phyloP scores from a whole-genome alignment of 2,888 invertebrate species.

The Blastobasis adustella region DNA sequence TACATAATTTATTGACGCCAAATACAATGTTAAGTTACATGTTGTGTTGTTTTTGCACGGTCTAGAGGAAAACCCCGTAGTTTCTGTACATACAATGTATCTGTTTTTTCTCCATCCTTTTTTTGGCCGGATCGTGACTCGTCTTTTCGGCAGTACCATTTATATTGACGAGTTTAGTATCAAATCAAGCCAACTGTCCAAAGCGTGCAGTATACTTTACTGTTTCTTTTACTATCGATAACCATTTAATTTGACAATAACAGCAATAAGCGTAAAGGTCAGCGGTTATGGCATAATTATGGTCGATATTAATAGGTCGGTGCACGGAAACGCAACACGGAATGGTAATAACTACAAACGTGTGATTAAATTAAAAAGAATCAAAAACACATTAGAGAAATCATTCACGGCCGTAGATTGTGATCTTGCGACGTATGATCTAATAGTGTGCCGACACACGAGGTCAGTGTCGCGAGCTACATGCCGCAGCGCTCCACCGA shows the following conservation, averaged over 20 bases:
- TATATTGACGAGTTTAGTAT: too few relatives aligned
- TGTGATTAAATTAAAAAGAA: slow-evolving; percentile 17
- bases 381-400: slow-evolving; percentile 19
- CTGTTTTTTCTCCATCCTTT: not conserved
- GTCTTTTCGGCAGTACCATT: slow-evolving; percentile 3
- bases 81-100: too few relatives aligned
- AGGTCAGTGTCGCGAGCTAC: slow-evolving; percentile 29
- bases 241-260: slow-evolving; percentile 11
- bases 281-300: slow-evolving; percentile 18
- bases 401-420: slow-evolving; percentile 23
- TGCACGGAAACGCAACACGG: slow-evolving; percentile 24
- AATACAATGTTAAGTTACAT: too few relatives aligned
- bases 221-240: not conserved
- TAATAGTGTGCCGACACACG: slow-evolving; percentile 24
- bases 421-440: slow-evolving; percentile 17
- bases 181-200: too few relatives aligned
- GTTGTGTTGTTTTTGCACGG: too few relatives aligned
- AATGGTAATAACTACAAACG: slow-evolving; percentile 11
- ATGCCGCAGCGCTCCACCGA: slow-evolving; percentile 15
- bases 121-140: slow-evolving; percentile 14
- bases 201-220: not conserved
- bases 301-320: slow-evolving; percentile 21
- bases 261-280: slow-evolving; percentile 15
- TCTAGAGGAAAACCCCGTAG: too few relatives aligned
- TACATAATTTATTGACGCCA: too few relatives aligned